Conservation (phyloP, 2,797 vertebrate genomes). For the Macropus fuliginosus region DNA sequence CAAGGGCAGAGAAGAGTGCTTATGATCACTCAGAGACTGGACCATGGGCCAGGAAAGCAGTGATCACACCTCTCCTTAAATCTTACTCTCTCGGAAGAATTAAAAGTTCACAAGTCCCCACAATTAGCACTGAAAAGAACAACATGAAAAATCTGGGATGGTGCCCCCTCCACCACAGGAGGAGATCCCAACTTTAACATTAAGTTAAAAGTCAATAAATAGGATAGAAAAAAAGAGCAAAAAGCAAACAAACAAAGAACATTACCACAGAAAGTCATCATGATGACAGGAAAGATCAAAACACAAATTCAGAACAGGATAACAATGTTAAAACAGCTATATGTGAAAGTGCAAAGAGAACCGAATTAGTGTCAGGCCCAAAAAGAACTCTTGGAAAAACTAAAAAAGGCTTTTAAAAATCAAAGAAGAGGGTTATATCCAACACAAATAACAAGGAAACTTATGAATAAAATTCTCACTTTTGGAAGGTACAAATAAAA, state of each 20-base stretch:
- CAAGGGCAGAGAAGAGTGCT: background rate
- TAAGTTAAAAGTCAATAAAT: background rate
- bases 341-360: background rate
- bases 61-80: background rate
- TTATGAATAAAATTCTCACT: too few relatives aligned
- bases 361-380: background rate
- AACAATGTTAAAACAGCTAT: background rate
- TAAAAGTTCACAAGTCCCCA: background rate
- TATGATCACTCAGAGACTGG: background rate
- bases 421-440: too few relatives aligned
- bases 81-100: background rate
- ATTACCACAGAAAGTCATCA: background rate
- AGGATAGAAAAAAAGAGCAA: background rate
- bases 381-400: background rate
- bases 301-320: background rate
- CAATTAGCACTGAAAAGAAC: background rate
- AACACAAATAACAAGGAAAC: too few relatives aligned
- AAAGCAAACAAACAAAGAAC: background rate
- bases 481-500: too few relatives aligned
- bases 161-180: background rate
- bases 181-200: background rate
- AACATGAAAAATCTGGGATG: background rate
- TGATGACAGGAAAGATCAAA: background rate
- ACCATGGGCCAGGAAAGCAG: background rate
- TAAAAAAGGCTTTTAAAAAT: background rate